These are phyloP conservation scores for Leuciscus idus DNA, from an alignment of 2,113 vertebrate species.

Conservation along the genomic window DNA sequence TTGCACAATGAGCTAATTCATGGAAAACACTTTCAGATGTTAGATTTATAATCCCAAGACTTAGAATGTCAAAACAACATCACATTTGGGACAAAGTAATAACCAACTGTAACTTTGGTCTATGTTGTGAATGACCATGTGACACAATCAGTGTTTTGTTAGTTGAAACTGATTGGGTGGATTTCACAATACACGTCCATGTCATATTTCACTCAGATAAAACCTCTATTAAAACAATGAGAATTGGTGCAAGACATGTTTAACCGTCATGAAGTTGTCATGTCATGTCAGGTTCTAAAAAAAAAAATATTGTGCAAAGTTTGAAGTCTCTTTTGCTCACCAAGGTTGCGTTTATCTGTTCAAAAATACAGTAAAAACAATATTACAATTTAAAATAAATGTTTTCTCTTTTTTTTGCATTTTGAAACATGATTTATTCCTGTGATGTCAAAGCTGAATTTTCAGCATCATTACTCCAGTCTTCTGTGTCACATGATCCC, in stretches of 20 bases:
- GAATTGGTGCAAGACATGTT: not conserved
- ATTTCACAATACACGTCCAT: not conserved
- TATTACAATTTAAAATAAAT: not conserved
- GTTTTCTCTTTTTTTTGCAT: not conserved
- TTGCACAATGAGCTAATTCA: slow-evolving; percentile 22
- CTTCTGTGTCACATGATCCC: not conserved
- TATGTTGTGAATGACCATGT: not conserved
- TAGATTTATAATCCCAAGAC: slow-evolving; percentile 4
- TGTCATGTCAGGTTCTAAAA: not conserved
- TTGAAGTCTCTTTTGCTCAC: not conserved
- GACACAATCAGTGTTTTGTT: not conserved
- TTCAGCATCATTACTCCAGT: not conserved
- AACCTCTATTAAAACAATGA: not conserved
- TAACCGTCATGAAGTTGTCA: not conserved
- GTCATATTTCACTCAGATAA: not conserved
- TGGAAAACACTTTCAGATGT: slow-evolving; percentile 23
- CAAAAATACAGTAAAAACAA: not conserved
- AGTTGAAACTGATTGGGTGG: not conserved
- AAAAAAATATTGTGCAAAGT: not conserved
- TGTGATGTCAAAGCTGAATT: not conserved
- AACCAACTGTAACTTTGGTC: not conserved
- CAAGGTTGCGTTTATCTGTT: not conserved
- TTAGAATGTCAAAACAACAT: not conserved
- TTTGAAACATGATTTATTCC: not conserved
- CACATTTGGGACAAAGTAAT: not conserved